Evolutionary conservation across 23 tunicate species (phyloP).

Genomic region (Trididemnum nubilum): DNA sequence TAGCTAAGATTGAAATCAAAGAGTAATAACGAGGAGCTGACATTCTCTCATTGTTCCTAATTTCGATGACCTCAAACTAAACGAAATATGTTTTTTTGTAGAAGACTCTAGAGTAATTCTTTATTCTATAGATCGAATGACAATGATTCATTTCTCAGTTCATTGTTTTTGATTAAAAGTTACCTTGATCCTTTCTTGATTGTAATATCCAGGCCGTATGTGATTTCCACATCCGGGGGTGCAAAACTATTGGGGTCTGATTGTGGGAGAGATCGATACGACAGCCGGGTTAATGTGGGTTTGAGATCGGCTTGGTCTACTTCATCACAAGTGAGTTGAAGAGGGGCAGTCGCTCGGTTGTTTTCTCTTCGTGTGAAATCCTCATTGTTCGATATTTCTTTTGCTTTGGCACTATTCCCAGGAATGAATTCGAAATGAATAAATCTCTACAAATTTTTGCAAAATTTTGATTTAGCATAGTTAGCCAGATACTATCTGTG

Average conservation of each 20-base stretch:
- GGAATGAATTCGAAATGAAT: slow-evolving; percentile 7
- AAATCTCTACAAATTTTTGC: neutral
- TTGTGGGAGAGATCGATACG: neutral
- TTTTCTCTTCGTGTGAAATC: slow-evolving; percentile 17
- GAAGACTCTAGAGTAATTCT: too few relatives aligned
- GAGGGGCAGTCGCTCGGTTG: slow-evolving; percentile 31
- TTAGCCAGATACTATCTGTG: too few relatives aligned
- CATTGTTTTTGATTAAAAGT: too few relatives aligned
- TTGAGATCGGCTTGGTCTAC: neutral
- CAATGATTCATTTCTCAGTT: too few relatives aligned
- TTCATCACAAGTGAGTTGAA: neutral
- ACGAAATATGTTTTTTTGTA: too few relatives aligned
- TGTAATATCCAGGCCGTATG: neutral
- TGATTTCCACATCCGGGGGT: neutral
- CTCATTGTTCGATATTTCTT: too few relatives aligned
- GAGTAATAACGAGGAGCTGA: too few relatives aligned
- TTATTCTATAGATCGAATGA: too few relatives aligned
- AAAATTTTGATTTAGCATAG: too few relatives aligned
- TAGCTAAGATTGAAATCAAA: too few relatives aligned
- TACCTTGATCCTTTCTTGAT: neutral
- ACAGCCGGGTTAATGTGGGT: neutral
- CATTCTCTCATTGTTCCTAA: too few relatives aligned
- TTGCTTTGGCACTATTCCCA: neutral
- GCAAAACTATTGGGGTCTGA: neutral
- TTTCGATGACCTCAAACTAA: too few relatives aligned